Evolutionary conservation across 2,888 invertebrate species (phyloP).

Genomic region (Lucinisca nassula): DNA sequence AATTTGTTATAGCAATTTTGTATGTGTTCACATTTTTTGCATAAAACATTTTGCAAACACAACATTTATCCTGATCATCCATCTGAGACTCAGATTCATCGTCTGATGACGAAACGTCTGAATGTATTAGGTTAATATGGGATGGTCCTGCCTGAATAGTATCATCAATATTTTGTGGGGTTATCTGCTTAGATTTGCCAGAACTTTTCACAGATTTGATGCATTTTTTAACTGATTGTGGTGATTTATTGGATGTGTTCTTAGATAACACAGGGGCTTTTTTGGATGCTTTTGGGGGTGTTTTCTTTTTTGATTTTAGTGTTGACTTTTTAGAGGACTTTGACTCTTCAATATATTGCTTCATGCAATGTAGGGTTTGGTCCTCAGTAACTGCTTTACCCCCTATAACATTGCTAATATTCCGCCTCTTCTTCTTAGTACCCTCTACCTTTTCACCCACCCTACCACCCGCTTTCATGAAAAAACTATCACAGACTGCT

Average conservation of each 20-base stretch:
- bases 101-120: not conserved
- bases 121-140: not conserved
- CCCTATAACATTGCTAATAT: not conserved
- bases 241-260: not conserved
- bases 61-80: not conserved
- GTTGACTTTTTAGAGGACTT: not conserved
- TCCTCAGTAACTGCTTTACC: not conserved
- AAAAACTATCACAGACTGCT: not conserved
- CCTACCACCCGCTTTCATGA: not conserved
- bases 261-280: not conserved
- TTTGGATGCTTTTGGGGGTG: too few relatives aligned
- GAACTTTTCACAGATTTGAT: not conserved
- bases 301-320: not conserved
- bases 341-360: not conserved
- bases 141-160: not conserved
- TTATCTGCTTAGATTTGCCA: not conserved
- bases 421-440: not conserved
- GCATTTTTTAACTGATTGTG: not conserved
- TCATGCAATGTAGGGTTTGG: not conserved
- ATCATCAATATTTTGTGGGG: not conserved
- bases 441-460: not conserved
- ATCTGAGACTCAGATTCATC: slow-evolving; percentile 7
- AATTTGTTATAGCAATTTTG: not conserved
- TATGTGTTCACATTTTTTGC: not conserved
- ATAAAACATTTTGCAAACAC: not conserved